These are phyloP conservation scores for Druon quercuslanigerum DNA, from an alignment of 1,140 invertebrate species.

Conservation along the genomic window DNA sequence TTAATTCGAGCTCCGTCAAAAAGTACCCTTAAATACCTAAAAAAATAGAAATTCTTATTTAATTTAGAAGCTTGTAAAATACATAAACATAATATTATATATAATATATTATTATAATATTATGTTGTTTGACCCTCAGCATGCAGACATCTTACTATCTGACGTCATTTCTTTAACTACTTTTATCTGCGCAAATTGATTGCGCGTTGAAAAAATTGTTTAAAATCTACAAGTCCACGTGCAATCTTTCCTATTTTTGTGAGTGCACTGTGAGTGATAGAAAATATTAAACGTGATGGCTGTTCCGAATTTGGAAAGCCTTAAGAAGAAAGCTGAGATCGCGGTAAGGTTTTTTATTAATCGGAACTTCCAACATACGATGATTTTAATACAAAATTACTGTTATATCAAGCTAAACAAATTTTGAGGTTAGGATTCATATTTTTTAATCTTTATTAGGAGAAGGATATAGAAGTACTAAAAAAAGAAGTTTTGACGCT, in stretches of 20 bases:
- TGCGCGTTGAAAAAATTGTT: too few species aligned
- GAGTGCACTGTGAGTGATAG: background rate
- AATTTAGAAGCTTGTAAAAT: too few species aligned
- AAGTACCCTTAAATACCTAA: too few species aligned
- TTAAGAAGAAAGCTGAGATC: constrained; percentile 47
- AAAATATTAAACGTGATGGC: constrained; percentile 44
- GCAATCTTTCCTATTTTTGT: background rate
- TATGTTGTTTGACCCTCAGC: too few species aligned
- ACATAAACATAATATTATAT: too few species aligned
- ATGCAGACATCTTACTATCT: too few species aligned
- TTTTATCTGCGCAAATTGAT: too few species aligned
- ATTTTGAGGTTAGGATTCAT: constrained; percentile 49
- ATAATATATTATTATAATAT: too few species aligned
- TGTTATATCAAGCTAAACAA: background rate
- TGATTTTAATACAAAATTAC: constrained; percentile 7
- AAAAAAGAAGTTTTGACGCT: constrained; percentile 76
- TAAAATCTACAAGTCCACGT: background rate
- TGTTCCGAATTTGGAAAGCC: constrained; percentile 41
- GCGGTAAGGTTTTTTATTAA: constrained; percentile 52
- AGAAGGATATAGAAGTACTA: constrained; percentile 75
- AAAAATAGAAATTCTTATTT: too few species aligned
- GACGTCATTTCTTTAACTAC: too few species aligned
- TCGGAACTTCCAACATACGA: background rate
- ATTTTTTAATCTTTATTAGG: constrained; percentile 61
- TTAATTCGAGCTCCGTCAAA: too few species aligned